Evolutionary conservation across 2,888 invertebrate species (phyloP).

Genomic region (Sympetrum striolatum): DNA sequence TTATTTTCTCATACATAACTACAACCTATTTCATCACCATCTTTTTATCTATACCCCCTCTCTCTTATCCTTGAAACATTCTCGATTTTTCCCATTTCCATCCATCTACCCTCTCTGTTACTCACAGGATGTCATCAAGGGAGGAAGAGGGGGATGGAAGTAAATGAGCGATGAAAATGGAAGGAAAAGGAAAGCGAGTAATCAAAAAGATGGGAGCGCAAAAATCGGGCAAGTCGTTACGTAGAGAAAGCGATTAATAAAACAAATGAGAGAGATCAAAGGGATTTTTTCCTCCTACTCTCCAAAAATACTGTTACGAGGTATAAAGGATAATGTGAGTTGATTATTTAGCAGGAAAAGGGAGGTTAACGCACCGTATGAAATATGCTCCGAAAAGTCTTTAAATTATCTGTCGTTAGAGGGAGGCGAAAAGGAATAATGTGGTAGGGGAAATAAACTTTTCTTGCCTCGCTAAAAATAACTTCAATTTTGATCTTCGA

Average conservation of each 20-base stretch:
- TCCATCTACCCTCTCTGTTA: background rate
- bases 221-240: constrained; percentile 16
- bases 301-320: background rate
- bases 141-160: background rate
- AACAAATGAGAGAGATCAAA: constrained; percentile 22
- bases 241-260: background rate
- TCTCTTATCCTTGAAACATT: background rate
- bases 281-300: background rate
- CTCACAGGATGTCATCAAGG: background rate
- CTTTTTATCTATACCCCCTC: background rate
- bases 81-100: background rate
- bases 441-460: background rate
- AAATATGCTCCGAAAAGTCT: background rate
- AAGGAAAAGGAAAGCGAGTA: background rate
- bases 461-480: background rate
- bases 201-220: constrained; percentile 24
- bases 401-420: constrained; percentile 14
- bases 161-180: background rate
- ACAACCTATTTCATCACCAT: background rate
- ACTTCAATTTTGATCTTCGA: background rate
- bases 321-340: constrained; percentile 17
- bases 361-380: constrained; percentile 4
- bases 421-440: background rate
- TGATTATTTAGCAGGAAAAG: constrained; percentile 22
- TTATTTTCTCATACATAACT: too few relatives aligned